phyloP scores from a whole-genome alignment of 2,113 vertebrate species.

The Raja brachyura region DNA sequence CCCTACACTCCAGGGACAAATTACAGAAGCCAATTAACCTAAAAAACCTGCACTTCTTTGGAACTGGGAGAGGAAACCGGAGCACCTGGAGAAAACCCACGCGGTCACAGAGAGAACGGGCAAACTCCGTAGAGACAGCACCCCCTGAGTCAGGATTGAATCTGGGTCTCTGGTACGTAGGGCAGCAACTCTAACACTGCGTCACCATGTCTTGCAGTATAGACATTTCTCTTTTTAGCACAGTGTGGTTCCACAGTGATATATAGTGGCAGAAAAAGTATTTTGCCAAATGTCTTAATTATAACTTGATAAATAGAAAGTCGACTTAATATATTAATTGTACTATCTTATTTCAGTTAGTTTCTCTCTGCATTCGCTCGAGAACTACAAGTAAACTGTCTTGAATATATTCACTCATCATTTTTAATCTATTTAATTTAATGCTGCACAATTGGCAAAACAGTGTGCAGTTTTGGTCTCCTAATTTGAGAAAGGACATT shows the following conservation, averaged over 20 bases:
- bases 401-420: neutral
- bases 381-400: neutral
- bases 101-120: too few species aligned
- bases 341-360: neutral
- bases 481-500: too few species aligned
- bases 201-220: neutral
- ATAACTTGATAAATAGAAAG: neutral
- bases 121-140: too few species aligned
- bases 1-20: too few species aligned
- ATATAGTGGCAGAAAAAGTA: neutral
- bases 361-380: neutral
- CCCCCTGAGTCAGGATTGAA: too few species aligned
- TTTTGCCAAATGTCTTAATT: neutral
- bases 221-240: neutral
- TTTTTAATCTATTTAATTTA: neutral
- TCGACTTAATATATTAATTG: neutral
- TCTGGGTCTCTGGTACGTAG: too few species aligned
- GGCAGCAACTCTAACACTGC: too few species aligned
- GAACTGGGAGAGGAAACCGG: too few species aligned
- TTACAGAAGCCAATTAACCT: too few species aligned
- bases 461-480: too few species aligned
- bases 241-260: neutral
- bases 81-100: too few species aligned
- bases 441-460: neutral
- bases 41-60: too few species aligned